Percentiles rank a stretch among this genome's conserved stretches.
phyloP scores from a whole-genome alignment of 2,797 vertebrate species.

The Huso huso region DNA sequence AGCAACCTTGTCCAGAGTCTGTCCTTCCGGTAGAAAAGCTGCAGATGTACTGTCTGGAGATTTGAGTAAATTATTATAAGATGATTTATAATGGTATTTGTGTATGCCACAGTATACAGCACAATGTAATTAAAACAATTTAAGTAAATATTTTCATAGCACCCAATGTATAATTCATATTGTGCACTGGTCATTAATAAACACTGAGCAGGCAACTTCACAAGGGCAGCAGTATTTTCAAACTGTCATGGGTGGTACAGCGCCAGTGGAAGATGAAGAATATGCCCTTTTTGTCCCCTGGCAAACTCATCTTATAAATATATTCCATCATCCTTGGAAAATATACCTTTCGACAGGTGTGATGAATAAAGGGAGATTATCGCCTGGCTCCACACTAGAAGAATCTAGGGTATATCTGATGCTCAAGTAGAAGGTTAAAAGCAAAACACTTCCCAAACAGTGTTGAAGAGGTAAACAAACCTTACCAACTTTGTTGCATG shows the following conservation, averaged over 20 bases:
- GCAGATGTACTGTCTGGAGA: neutral
- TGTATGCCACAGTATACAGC: neutral
- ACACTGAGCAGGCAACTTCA: neutral
- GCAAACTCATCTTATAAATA: neutral
- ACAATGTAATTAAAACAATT: conserved; percentile 2
- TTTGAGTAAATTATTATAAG: neutral
- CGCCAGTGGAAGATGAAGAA: neutral
- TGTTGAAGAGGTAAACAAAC: too few species aligned
- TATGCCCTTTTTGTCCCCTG: neutral
- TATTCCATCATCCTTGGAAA: conserved; percentile 3
- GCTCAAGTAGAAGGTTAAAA: too few species aligned
- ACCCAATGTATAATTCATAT: neutral
- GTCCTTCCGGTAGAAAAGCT: neutral
- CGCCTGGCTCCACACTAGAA: neutral
- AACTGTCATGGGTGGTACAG: neutral
- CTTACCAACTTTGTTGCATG: too few species aligned
- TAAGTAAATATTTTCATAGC: conserved; percentile 15
- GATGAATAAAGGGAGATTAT: neutral
- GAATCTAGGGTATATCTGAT: too few species aligned
- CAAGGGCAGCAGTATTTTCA: conserved; percentile 2
- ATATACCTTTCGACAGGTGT: neutral
- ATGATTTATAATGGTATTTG: neutral
- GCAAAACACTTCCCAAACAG: too few species aligned
- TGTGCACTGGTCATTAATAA: conserved; percentile 4
- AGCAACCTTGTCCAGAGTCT: neutral